phyloP scores from a whole-genome alignment of 2,797 vertebrate genomes.

The Onychomys torridus region DNA sequence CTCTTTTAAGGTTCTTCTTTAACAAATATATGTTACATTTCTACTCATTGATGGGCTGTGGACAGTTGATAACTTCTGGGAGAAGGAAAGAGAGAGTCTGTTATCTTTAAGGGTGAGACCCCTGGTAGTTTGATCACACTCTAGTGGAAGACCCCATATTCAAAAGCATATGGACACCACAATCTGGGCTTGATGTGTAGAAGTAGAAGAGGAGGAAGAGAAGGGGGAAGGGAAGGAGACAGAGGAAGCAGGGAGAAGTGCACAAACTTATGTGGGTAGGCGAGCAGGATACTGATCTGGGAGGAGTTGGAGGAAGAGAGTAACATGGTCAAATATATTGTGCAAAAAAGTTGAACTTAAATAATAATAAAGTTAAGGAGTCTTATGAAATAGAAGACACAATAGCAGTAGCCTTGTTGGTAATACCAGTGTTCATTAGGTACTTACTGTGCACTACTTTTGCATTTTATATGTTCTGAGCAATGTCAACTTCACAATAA shows the following conservation, averaged over 20 bases:
- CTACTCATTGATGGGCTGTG: neutral
- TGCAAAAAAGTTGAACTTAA: neutral
- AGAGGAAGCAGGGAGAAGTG: neutral
- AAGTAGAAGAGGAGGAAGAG: neutral
- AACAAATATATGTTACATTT: neutral
- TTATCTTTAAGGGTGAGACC: neutral
- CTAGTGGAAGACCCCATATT: neutral
- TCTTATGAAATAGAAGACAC: neutral
- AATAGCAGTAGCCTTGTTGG: neutral
- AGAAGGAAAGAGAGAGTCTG: neutral
- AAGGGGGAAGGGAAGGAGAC: neutral
- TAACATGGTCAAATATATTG: neutral
- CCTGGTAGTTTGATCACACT: too few relatives aligned
- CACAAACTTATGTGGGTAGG: neutral
- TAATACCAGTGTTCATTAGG: neutral
- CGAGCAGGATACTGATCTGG: too few relatives aligned
- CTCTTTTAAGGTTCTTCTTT: neutral
- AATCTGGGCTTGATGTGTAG: neutral
- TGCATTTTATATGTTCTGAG: neutral
- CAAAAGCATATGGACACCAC: neutral
- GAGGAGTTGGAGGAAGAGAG: neutral
- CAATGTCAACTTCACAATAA: neutral
- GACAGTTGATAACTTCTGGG: neutral
- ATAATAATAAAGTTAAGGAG: neutral
- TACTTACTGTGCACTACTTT: neutral